Conservation (phyloP, 2,797 vertebrate species). For the Eptatretus atami region DNA sequence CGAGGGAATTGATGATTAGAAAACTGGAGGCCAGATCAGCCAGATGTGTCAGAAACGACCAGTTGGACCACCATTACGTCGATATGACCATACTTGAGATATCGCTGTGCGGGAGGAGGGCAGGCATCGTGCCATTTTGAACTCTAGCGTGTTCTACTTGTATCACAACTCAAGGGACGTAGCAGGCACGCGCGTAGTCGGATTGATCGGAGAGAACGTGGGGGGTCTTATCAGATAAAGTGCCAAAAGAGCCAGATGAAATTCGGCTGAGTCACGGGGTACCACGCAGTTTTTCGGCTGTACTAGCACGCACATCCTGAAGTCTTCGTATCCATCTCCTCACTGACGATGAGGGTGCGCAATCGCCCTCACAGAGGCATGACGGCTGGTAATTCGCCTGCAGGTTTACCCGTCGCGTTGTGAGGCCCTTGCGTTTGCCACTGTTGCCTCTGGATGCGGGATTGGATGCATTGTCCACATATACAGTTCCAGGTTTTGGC, state of each 20-base stretch:
- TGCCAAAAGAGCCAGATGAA: slow-evolving; percentile 80
- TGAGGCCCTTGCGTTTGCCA: slow-evolving; percentile 14
- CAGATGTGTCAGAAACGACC: too few species aligned
- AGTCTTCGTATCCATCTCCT: slow-evolving; percentile 90
- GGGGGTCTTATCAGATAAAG: slow-evolving; percentile 25
- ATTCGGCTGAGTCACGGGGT: slow-evolving; percentile 71
- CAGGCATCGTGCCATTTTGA: too few species aligned
- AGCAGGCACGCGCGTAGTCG: too few species aligned
- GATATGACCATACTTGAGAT: too few species aligned
- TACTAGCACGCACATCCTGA: slow-evolving; percentile 58
- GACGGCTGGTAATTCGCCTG: too few species aligned
- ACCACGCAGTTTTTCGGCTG: slow-evolving; percentile 83
- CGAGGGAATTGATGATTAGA: too few species aligned
- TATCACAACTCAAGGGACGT: too few species aligned
- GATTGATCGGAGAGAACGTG: too few species aligned
- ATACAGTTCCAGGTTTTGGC: not conserved
- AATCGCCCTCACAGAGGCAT: slow-evolving; percentile 30
- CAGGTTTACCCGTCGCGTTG: slow-evolving; percentile 23
- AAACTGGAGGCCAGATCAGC: too few species aligned
- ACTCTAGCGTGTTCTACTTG: too few species aligned
- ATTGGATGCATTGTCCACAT: not conserved
- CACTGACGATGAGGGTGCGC: slow-evolving; percentile 67
- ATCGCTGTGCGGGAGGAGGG: too few species aligned
- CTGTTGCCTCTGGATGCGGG: not conserved
- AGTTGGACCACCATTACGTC: too few species aligned